Percentiles rank a stretch among this genome's conserved stretches.
Evolutionary conservation across 2,888 invertebrate species (phyloP).

Genomic region (Drosophila yooni): DNA sequence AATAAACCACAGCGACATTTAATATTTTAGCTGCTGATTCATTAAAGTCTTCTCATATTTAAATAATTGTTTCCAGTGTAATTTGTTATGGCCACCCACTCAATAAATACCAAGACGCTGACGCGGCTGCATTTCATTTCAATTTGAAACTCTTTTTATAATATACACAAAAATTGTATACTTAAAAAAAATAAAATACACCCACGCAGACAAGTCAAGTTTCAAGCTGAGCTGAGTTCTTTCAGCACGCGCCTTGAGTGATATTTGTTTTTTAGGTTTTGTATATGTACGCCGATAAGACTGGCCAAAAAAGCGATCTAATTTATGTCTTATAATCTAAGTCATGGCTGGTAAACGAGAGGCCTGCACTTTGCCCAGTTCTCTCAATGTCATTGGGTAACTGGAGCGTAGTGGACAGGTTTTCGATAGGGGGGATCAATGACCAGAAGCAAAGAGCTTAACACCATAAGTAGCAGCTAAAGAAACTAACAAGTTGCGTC

Average conservation of each 20-base stretch:
- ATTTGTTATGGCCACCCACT: constrained; percentile 55
- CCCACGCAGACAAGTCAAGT: constrained; percentile 38
- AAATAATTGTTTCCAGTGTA: constrained; percentile 41
- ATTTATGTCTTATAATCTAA: constrained; percentile 33
- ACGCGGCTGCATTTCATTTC: constrained; percentile 29
- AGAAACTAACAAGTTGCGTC: constrained; percentile 29
- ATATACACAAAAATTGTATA: constrained; percentile 16
- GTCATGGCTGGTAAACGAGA: constrained; percentile 19
- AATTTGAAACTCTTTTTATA: constrained; percentile 21
- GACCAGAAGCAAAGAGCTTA: constrained; percentile 24
- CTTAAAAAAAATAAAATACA: constrained; percentile 21
- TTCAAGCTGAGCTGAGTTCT: constrained; percentile 22
- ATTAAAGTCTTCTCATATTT: constrained; percentile 29
- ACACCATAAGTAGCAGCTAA: background rate
- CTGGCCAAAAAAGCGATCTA: constrained; percentile 25
- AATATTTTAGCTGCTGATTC: constrained; percentile 15
- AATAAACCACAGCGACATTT: background rate
- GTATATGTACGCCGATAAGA: constrained; percentile 20
- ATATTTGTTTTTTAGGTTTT: constrained; percentile 7
- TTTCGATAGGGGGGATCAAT: constrained; percentile 15
- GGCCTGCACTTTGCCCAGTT: constrained; percentile 8
- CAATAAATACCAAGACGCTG: constrained; percentile 61
- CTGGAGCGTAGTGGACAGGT: constrained; percentile 20
- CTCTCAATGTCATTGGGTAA: constrained; percentile 31
- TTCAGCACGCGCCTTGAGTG: constrained; percentile 35